Evolutionary conservation across 2,888 invertebrate species (phyloP), one percentile per base, ranked within the genome.

Genomic region (Sesamia inferens): DNA sequence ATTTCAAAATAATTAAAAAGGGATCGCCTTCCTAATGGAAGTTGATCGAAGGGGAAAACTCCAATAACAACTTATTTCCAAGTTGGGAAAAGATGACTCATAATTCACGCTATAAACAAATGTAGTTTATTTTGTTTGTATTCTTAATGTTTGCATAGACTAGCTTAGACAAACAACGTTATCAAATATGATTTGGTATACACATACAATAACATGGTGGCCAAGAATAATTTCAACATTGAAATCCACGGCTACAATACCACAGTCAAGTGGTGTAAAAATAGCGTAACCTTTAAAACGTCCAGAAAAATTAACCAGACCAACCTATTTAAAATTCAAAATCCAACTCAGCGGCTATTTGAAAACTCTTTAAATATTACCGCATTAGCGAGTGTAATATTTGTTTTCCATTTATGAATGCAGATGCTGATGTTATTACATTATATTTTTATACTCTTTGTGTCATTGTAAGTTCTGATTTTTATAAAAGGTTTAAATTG

Each of bases 1-100:
- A 44, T 79, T 76, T 63, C 16, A 14, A 68, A 73, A 68, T 76
- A 83, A 82, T 82, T 82, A 83, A 73, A 76, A 73, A 73, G 67
- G 68, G 66, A 83, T 83, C 64, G 24, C 16, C 22, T 76, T 73
- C 22, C 70, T 83, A 76, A 82, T 82, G 76, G 81, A 76, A 68
- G 47, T 76, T 67, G 55, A 68, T 73, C 24, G 58, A 76, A 68
- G 75, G 54, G 59, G 57, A 68, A 22, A 69, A 80, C 72, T 83
- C 72, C 76, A 83, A 79, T 69, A 71, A 63, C 64, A 78, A 74
- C 71, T 81, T 74, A 81, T 71, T 69, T 68, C 42, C 62, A 72
- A 79, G 66, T 72, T 58, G 16, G 19, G 58, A 48, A 57, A 47
- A 55, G 55, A 66, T 73, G 73, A 74, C 42, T 73, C 48, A 68